These are phyloP conservation scores for Hemicordylus capensis DNA, from an alignment of 2,113 vertebrate species.

Conservation along the genomic window DNA sequence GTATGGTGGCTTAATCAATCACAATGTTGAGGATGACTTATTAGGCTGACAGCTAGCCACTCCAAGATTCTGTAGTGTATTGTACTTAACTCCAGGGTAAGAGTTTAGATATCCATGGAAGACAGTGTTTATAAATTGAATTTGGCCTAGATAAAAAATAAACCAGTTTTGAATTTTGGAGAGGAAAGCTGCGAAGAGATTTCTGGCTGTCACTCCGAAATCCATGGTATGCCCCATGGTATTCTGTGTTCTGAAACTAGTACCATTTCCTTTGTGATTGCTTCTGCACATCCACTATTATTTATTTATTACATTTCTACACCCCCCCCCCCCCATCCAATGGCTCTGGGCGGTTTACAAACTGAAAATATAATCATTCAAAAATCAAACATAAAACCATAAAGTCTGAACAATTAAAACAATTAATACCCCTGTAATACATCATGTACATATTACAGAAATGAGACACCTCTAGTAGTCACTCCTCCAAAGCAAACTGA, in stretches of 20 bases:
- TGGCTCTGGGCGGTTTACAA: no score
- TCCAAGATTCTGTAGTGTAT: background rate
- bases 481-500: background rate
- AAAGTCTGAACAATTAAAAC: no score
- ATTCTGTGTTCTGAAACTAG: background rate
- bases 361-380: no score
- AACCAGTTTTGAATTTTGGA: background rate
- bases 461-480: background rate
- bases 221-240: no score
- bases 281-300: background rate
- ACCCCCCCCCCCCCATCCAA: no score
- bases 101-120: background rate
- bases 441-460: background rate
- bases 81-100: background rate
- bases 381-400: background rate
- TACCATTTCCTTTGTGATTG: background rate
- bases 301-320: no score
- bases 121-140: background rate
- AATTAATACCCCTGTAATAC: no score
- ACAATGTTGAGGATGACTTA: background rate
- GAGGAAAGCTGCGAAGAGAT: background rate
- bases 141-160: background rate
- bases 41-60: background rate
- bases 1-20: background rate
- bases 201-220: background rate